phyloP scores from a whole-genome alignment of 2,888 invertebrate genomes.

The Campoletis raptor region DNA sequence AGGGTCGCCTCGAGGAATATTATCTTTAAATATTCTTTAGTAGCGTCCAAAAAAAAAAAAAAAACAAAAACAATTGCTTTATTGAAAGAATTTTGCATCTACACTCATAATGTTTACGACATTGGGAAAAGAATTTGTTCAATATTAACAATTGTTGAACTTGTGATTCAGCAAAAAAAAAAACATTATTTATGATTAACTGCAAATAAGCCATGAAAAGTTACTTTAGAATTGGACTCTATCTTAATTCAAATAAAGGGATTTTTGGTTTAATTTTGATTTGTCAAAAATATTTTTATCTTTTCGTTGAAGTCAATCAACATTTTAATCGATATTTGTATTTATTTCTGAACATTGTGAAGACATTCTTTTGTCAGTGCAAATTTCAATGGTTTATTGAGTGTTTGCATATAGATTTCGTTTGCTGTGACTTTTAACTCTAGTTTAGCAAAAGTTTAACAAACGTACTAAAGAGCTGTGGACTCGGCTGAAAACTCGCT shows the following conservation, averaged over 20 bases:
- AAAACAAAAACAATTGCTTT: neutral
- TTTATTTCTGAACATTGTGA: neutral
- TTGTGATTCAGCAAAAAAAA: neutral
- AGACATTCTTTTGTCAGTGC: conserved; percentile 13
- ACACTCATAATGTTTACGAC: conserved; percentile 21
- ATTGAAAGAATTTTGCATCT: conserved; percentile 20
- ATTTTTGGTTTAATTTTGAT: neutral
- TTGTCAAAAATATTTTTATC: too few relatives aligned
- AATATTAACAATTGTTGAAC: neutral
- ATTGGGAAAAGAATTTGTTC: conserved; percentile 20
- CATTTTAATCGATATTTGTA: neutral
- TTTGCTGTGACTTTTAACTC: conserved; percentile 15
- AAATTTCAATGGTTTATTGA: neutral
- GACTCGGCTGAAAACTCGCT: conserved; percentile 74
- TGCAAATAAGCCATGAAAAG: neutral
- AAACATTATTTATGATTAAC: neutral
- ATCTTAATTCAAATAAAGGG: neutral
- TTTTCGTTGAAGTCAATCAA: neutral
- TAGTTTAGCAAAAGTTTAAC: conserved; percentile 35
- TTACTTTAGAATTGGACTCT: neutral
- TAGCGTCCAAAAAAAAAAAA: neutral
- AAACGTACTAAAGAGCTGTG: conserved; percentile 7
- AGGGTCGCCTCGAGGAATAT: too few relatives aligned
- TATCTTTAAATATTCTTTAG: neutral
- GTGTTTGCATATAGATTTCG: conserved; percentile 14